Percentiles rank a stretch among this genome's conserved stretches.
phyloP scores from a whole-genome alignment of 2,113 vertebrate genomes.

The Cynopterus brachyotis region DNA sequence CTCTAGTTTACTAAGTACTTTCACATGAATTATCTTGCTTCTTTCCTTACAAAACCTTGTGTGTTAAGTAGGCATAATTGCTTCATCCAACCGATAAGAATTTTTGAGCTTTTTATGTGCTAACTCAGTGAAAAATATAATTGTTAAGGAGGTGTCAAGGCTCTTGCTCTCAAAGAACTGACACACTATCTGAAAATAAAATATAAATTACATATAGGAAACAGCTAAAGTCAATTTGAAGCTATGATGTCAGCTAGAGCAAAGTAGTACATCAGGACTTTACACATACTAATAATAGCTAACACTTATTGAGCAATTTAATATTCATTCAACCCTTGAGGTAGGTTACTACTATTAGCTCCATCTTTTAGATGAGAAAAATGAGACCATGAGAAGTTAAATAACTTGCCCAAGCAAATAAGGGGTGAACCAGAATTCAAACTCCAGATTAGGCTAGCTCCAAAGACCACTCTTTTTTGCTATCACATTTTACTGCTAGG shows the following conservation, averaged over 20 bases:
- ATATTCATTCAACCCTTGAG: background rate
- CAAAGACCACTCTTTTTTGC: background rate
- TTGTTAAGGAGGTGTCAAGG: background rate
- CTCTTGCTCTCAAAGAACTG: conserved; percentile 1
- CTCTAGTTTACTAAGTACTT: background rate
- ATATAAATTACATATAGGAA: background rate
- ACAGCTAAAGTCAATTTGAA: background rate
- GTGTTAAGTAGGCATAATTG: background rate
- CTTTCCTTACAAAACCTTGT: background rate
- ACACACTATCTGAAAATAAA: background rate
- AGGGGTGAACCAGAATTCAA: background rate
- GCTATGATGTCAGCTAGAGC: background rate
- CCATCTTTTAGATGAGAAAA: background rate
- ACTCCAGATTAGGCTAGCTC: background rate
- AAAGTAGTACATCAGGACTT: background rate
- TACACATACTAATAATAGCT: background rate
- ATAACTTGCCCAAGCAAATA: background rate
- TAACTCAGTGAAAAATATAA: conserved; percentile 22
- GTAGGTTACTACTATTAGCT: background rate
- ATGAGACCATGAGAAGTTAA: background rate
- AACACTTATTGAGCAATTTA: background rate
- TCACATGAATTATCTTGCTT: background rate
- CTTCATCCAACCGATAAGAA: background rate
- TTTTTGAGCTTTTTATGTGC: background rate
- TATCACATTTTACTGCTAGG: background rate